These are phyloP conservation scores for Drosophila erecta DNA, from an alignment of 1,140 invertebrate genomes.

Conservation along the genomic window DNA sequence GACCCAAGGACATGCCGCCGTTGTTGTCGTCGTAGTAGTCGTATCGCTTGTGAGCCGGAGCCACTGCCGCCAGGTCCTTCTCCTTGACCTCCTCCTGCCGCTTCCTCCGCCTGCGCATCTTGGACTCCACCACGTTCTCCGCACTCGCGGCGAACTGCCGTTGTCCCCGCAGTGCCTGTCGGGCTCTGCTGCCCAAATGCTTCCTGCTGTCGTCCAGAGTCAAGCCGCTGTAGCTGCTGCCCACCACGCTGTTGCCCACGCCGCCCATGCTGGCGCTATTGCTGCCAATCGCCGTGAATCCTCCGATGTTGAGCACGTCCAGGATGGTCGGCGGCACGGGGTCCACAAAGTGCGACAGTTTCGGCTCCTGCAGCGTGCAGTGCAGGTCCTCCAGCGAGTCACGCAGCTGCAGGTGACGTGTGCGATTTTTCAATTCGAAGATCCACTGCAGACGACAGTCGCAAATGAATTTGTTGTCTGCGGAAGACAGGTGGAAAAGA, in stretches of 20 bases:
- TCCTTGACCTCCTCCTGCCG: slow-evolving; percentile 11
- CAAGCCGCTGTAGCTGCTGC: slow-evolving; percentile 34
- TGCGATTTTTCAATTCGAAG: slow-evolving; percentile 89
- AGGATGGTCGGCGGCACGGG: slow-evolving; percentile 73
- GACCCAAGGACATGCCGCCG: slow-evolving; percentile 42
- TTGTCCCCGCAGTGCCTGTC: slow-evolving; percentile 65
- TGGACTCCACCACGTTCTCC: slow-evolving; percentile 65
- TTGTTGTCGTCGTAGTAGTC: slow-evolving; percentile 73
- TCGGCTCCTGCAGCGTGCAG: slow-evolving; percentile 87
- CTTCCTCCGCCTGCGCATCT: slow-evolving; percentile 34
- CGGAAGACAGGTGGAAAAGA: slow-evolving; percentile 60
- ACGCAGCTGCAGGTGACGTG: slow-evolving; percentile 88
- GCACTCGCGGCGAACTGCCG: slow-evolving; percentile 53
- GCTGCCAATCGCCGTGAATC: slow-evolving; percentile 74
- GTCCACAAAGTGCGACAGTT: slow-evolving; percentile 73
- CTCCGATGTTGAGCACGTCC: slow-evolving; percentile 70
- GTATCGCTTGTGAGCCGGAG: slow-evolving; percentile 68
- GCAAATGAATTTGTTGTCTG: slow-evolving; percentile 92
- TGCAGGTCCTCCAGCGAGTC: slow-evolving; percentile 88
- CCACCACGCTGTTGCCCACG: slow-evolving; percentile 59
- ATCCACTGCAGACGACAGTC: slow-evolving; percentile 92
- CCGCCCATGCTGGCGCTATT: slow-evolving; percentile 74
- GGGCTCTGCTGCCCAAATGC: slow-evolving; percentile 56
- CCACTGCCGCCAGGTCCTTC: slow-evolving; percentile 55
- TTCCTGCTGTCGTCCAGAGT: slow-evolving; percentile 44